These are phyloP conservation scores for Enteromius argenteus DNA, from an alignment of 2,797 vertebrate species.

Conservation along the genomic window DNA sequence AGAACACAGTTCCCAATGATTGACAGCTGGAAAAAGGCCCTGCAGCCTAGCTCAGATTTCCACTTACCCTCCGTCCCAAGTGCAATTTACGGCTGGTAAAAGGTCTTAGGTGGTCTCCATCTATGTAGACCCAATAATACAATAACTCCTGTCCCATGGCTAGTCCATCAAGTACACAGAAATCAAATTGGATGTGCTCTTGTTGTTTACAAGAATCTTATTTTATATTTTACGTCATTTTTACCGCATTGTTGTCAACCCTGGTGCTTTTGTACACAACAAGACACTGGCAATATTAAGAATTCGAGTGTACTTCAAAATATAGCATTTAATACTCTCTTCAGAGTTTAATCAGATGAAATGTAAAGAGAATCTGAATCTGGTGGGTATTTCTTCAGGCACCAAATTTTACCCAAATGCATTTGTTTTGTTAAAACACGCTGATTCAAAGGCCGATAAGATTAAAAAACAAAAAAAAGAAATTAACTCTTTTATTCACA, in stretches of 20 bases:
- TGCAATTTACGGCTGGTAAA: slow-evolving; percentile 39
- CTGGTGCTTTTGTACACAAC: not conserved
- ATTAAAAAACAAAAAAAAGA: not conserved
- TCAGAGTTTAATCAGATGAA: not conserved
- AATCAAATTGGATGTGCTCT: slow-evolving; percentile 17
- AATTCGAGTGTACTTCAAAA: not conserved
- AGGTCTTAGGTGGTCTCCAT: slow-evolving; percentile 31
- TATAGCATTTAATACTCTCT: not conserved
- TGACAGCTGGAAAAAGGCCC: slow-evolving; percentile 71
- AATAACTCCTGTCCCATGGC: slow-evolving; percentile 51
- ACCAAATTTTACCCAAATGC: not conserved
- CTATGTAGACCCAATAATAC: slow-evolving; percentile 60
- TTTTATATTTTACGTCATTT: not conserved
- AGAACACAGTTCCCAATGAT: slow-evolving; percentile 69
- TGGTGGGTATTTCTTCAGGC: not conserved
- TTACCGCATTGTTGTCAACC: not conserved
- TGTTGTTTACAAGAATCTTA: slow-evolving; percentile 48
- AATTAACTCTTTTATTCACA: not conserved
- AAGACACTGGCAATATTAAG: not conserved
- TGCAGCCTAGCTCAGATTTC: slow-evolving; percentile 45
- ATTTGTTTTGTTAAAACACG: not conserved
- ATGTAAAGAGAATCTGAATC: not conserved
- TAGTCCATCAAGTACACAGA: slow-evolving; percentile 32
- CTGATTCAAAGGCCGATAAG: not conserved
- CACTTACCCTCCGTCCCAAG: slow-evolving; percentile 37